phyloP scores from a whole-genome alignment of 2,113 vertebrate genomes.

The Catharus bicknelli region DNA sequence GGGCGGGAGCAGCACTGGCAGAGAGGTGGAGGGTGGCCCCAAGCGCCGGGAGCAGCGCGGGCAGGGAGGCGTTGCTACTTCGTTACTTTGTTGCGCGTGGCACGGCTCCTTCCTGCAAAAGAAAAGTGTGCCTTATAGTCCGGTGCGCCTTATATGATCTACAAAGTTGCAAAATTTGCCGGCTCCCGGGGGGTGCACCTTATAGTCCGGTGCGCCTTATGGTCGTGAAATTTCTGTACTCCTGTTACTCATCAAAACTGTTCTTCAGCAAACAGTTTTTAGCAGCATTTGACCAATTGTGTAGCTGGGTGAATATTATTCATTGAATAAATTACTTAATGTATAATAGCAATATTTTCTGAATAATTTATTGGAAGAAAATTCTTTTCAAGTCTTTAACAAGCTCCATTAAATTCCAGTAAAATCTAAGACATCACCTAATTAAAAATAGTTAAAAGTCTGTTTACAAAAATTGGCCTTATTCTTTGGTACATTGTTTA shows the following conservation, averaged over 20 bases:
- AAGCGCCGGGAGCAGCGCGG: no score
- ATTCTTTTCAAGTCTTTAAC: conserved; percentile 34
- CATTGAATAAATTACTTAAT: conserved; percentile 32
- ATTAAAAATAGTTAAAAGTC: conserved; percentile 27
- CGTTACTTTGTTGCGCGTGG: no score
- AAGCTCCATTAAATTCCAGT: conserved; percentile 18
- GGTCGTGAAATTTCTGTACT: background rate
- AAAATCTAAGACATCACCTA: background rate
- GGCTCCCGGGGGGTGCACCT: no score
- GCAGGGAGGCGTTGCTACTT: no score
- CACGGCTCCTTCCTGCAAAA: no score
- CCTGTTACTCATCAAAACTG: conserved; percentile 1
- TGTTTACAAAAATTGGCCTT: conserved; percentile 28
- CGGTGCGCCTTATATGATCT: no score
- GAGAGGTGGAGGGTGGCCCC: no score
- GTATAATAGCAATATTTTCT: conserved; percentile 20
- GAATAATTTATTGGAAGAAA: conserved; percentile 43
- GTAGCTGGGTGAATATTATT: conserved; percentile 5
- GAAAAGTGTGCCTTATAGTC: no score
- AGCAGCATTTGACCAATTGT: conserved; percentile 19
- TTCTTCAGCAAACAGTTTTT: conserved; percentile 16
- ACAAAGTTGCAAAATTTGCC: no score
- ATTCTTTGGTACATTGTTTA: conserved; percentile 1
- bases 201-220: no score
- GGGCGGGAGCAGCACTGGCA: no score